Conservation (phyloP, 2,797 vertebrate species). For the Spinibarbus caldwelli region DNA sequence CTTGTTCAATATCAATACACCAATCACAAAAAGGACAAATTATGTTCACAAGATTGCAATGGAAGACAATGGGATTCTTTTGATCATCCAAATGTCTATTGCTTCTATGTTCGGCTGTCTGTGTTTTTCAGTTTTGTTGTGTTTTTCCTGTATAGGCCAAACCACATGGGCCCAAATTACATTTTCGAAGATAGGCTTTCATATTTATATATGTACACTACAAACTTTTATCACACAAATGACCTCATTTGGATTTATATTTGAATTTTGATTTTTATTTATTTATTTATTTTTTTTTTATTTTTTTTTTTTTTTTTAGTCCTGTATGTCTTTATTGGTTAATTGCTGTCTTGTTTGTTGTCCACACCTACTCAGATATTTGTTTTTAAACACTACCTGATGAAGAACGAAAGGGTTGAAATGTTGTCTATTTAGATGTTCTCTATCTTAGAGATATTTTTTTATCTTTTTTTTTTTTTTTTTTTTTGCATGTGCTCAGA, state of each 20-base stretch:
- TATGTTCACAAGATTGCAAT: not conserved
- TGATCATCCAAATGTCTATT: not conserved
- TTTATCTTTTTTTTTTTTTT: too few relatives aligned
- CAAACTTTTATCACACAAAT: not conserved
- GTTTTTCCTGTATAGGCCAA: not conserved
- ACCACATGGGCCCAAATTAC: not conserved
- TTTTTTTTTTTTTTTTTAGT: too few relatives aligned
- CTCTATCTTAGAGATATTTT: too few relatives aligned
- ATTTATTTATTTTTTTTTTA: too few relatives aligned
- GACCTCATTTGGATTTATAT: too few relatives aligned
- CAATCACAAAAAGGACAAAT: not conserved
- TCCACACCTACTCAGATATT: not conserved
- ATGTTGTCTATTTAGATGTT: not conserved
- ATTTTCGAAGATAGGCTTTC: not conserved
- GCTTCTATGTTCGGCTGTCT: not conserved
- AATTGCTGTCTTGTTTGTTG: not conserved
- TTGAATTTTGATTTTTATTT: too few relatives aligned
- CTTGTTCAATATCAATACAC: not conserved
- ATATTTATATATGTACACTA: not conserved
- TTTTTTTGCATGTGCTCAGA: too few relatives aligned
- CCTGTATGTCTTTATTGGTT: not conserved
- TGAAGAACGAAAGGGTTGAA: not conserved
- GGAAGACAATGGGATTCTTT: not conserved
- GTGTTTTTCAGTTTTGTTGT: not conserved
- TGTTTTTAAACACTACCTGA: not conserved